Conservation (phyloP, 23 tunicate species). For the Ascidia mentula region DNA sequence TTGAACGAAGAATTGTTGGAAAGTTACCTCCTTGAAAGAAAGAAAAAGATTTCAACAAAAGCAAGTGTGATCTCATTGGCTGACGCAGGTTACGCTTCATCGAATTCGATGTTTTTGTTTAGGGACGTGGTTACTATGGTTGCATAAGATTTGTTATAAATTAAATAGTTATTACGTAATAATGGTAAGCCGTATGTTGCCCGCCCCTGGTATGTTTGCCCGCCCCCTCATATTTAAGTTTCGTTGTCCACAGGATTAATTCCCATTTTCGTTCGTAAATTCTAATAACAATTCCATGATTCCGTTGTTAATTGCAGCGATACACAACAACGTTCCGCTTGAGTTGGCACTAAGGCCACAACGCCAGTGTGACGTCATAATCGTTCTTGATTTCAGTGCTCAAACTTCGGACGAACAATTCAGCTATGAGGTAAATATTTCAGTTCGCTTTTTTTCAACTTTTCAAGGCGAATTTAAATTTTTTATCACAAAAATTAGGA, state of each 20-base stretch:
- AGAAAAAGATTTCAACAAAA: slow-evolving; percentile 6
- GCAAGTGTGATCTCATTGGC: neutral
- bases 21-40: neutral
- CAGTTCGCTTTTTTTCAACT: no score
- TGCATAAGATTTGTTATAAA: no score
- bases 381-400: slow-evolving; percentile 13
- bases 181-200: no score
- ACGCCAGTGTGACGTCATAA: neutral
- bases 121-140: no score
- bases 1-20: neutral
- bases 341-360: neutral
- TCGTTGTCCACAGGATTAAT: no score
- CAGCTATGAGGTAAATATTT: neutral
- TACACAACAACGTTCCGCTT: neutral
- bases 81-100: slow-evolving; percentile 13
- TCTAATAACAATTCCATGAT: neutral
- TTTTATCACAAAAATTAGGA: no score
- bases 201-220: no score
- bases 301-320: neutral
- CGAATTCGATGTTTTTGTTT: no score
- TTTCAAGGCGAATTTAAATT: no score
- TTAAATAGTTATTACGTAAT: no score
- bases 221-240: no score
- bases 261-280: neutral
- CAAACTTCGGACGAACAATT: slow-evolving; percentile 7